Evolutionary conservation across 1,140 invertebrate genomes (phyloP).

Genomic region (Parapsyche elsis): DNA sequence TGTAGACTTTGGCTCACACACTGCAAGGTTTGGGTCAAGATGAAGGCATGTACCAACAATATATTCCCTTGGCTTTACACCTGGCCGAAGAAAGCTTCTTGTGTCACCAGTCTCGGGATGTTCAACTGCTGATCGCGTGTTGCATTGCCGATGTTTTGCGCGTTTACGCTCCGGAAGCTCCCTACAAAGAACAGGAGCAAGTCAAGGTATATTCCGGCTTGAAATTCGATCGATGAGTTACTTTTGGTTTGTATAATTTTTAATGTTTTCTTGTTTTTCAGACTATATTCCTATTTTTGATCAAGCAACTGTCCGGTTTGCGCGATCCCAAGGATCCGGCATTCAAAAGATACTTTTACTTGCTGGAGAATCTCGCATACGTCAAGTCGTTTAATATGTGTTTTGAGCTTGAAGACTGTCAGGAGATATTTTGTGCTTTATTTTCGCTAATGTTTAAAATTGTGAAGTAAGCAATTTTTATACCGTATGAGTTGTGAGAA

Average conservation of each 20-base stretch:
- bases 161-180: constrained; percentile 98
- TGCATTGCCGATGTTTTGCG: constrained; percentile 97
- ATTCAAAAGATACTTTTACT: constrained; percentile 98
- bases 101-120: constrained; percentile 90
- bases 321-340: constrained; percentile 97
- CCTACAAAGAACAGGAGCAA: constrained; percentile 95
- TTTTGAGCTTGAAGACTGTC: constrained; percentile 96
- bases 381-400: constrained; percentile 99
- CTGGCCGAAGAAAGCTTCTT: constrained; percentile 94
- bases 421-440: constrained; percentile 94
- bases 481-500: not conserved
- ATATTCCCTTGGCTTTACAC: constrained; percentile 92
- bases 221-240: not conserved
- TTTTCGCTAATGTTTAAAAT: constrained; percentile 97
- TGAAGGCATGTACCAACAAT: constrained; percentile 93
- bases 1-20: constrained; percentile 87
- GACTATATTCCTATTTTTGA: constrained; percentile 96
- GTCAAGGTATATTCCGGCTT: constrained; percentile 72
- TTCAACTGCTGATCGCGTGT: constrained; percentile 94
- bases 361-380: constrained; percentile 94
- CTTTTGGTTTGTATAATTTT: constrained; percentile 1
- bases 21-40: constrained; percentile 97
- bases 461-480: constrained; percentile 88
- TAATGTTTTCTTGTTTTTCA: constrained; percentile 59
- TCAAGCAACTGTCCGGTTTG: constrained; percentile 92